Evolutionary conservation across 1,140 invertebrate genomes (phyloP).

Genomic region (Myzus persicae): DNA sequence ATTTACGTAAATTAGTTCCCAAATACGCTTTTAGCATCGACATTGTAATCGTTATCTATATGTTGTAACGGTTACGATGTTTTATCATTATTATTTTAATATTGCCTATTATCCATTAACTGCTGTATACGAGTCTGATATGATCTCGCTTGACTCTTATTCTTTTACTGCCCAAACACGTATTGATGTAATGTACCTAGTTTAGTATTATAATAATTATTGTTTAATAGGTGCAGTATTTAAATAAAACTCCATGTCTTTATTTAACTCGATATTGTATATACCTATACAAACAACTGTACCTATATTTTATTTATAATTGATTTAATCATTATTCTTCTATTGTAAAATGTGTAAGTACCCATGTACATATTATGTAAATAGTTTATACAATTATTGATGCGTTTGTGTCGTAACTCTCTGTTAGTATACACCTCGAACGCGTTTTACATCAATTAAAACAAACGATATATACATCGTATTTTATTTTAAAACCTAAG

Average conservation of each 20-base stretch:
- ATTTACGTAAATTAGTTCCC: not conserved
- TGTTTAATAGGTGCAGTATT: no score
- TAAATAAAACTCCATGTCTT: not conserved
- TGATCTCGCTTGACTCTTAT: not conserved
- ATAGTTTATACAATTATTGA: not conserved
- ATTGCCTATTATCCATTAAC: no score
- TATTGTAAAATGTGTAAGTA: not conserved
- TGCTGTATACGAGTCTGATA: not conserved
- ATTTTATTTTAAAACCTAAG: no score
- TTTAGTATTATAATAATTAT: not conserved
- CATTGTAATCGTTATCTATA: not conserved
- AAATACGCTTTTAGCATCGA: no score
- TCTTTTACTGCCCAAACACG: no score
- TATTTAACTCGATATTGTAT: not conserved
- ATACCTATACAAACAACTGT: not conserved
- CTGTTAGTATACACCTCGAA: not conserved
- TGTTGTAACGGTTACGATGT: no score
- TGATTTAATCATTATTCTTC: not conserved
- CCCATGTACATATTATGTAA: not conserved
- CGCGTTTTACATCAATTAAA: not conserved
- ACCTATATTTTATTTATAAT: not conserved
- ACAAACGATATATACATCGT: no score
- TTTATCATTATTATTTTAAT: not conserved
- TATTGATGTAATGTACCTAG: not conserved
- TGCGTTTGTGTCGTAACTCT: not conserved